Conservation (phyloP, 2,797 vertebrate genomes). For the Melanotaenia trifasciata region DNA sequence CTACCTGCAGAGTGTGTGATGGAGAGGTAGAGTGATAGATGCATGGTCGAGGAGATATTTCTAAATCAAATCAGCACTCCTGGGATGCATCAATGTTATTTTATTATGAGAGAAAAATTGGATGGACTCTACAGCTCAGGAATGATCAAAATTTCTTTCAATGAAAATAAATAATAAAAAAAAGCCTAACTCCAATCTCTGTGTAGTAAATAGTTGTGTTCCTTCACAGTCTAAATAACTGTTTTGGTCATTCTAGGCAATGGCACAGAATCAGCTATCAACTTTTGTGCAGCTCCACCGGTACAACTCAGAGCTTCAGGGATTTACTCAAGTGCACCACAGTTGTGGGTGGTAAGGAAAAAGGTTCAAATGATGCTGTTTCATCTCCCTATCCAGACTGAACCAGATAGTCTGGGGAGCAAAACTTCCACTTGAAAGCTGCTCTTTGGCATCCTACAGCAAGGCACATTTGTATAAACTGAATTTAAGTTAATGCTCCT, state of each 20-base stretch:
- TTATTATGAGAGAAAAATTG: conserved; percentile 51
- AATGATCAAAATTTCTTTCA: conserved; percentile 31
- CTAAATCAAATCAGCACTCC: conserved; percentile 60
- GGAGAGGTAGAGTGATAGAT: conserved; percentile 34
- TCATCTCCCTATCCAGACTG: conserved; percentile 16
- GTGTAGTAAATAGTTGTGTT: conserved; percentile 14
- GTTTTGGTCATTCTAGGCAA: conserved; percentile 1
- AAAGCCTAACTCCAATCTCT: conserved; percentile 25
- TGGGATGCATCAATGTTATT: conserved; percentile 41
- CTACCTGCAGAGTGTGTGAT: conserved; percentile 39
- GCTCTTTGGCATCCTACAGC: not conserved
- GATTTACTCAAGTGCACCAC: conserved; percentile 20
- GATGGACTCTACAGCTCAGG: conserved; percentile 36
- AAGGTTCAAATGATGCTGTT: conserved; percentile 18
- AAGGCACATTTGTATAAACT: not conserved
- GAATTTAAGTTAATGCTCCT: conserved; percentile 6
- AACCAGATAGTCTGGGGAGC: conserved; percentile 3
- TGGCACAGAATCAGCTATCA: conserved; percentile 1
- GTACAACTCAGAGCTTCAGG: conserved; percentile 2
- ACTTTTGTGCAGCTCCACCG: conserved; percentile 3
- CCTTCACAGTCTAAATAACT: conserved; percentile 16
- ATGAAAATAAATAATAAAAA: conserved; percentile 43
- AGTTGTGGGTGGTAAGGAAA: conserved; percentile 1
- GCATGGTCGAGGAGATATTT: conserved; percentile 49
- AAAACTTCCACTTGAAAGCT: conserved; percentile 17